Percentiles rank a stretch among this genome's conserved stretches.
Evolutionary conservation across 2,113 vertebrate genomes (phyloP).

Genomic region (Neotoma lepida): DNA sequence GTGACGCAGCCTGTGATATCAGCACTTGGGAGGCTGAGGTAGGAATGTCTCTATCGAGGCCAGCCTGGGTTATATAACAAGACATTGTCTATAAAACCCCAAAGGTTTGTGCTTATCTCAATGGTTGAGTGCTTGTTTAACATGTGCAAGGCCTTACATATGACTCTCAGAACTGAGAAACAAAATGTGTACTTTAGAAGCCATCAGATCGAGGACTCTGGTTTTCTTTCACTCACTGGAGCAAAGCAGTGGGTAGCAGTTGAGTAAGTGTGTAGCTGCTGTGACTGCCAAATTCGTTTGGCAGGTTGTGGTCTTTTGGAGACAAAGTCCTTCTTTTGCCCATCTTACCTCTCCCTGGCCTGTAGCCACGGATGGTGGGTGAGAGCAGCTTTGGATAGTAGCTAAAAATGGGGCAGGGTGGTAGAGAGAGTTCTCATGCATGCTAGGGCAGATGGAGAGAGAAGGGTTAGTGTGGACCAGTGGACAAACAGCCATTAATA

Average conservation of each 20-base stretch:
- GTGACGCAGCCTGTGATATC: background rate
- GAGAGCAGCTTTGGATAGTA: background rate
- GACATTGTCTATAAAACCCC: background rate
- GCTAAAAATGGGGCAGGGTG: background rate
- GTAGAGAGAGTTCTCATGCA: background rate
- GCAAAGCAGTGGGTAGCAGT: background rate
- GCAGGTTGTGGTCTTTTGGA: background rate
- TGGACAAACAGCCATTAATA: background rate
- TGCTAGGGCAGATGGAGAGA: background rate
- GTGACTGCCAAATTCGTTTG: background rate
- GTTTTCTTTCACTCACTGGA: constrained; percentile 7
- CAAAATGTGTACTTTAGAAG: background rate
- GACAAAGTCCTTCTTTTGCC: background rate
- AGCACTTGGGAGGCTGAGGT: background rate
- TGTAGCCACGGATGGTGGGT: background rate
- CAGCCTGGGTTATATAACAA: background rate
- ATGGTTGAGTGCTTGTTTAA: background rate
- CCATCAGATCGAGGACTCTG: background rate
- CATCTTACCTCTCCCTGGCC: background rate
- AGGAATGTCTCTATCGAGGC: too few species aligned
- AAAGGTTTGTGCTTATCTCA: background rate
- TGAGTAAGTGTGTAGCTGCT: background rate
- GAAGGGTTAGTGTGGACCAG: background rate
- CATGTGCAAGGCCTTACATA: background rate
- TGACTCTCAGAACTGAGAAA: background rate